Conservation (phyloP, 2,888 invertebrate species). For the Spodoptera exigua region DNA sequence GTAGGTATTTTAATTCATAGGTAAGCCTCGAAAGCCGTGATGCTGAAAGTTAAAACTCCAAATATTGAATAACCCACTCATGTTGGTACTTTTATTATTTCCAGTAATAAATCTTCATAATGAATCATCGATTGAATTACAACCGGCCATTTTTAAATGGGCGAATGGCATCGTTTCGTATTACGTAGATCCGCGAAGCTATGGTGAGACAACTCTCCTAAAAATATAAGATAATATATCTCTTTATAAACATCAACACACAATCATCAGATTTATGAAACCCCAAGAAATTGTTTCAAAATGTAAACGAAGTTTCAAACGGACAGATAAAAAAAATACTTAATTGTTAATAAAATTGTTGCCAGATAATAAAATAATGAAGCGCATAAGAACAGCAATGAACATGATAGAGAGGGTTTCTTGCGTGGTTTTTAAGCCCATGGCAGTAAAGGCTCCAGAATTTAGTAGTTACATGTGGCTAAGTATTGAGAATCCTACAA, state of each 20-base stretch:
- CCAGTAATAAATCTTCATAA: neutral
- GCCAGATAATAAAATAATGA: conserved; percentile 63
- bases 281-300: too few species aligned
- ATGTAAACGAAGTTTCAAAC: too few species aligned
- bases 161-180: conserved; percentile 64
- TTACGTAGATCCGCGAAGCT: conserved; percentile 51
- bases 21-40: too few species aligned
- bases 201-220: conserved; percentile 56
- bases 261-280: too few species aligned
- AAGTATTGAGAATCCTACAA: conserved; percentile 69
- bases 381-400: conserved; percentile 64
- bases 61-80: too few species aligned
- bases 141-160: conserved; percentile 47
- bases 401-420: conserved; percentile 66
- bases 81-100: too few species aligned
- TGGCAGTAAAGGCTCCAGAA: conserved; percentile 5
- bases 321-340: conserved; percentile 3
- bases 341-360: conserved; percentile 24
- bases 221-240: too few species aligned
- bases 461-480: conserved; percentile 60
- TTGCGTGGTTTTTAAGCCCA: conserved; percentile 69
- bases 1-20: too few species aligned
- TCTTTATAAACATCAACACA: too few species aligned
- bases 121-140: neutral
- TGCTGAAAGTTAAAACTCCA: too few species aligned